These are phyloP conservation scores for Latrodectus geometricus DNA, from an alignment of 1,140 invertebrate species.

Conservation along the genomic window DNA sequence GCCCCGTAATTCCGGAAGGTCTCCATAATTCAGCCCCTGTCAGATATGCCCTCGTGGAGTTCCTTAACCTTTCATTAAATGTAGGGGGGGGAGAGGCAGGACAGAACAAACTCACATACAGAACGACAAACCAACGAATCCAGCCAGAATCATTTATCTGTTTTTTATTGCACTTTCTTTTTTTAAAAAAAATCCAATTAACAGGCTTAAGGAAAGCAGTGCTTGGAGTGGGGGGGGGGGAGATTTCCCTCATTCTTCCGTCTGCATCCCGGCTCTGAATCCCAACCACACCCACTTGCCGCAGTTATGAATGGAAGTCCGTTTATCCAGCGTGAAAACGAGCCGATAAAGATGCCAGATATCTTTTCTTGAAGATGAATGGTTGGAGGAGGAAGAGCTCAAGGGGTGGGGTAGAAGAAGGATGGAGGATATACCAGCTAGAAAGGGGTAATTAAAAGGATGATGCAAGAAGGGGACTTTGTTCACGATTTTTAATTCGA, in stretches of 20 bases:
- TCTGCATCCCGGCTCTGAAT: neutral
- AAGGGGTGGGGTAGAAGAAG: neutral
- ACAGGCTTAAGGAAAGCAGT: neutral
- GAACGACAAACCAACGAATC: slow-evolving; percentile 24
- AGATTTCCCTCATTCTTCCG: neutral
- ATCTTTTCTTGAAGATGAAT: slow-evolving; percentile 25
- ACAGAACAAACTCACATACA: slow-evolving; percentile 6
- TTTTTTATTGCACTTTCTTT: neutral
- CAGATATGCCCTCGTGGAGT: neutral
- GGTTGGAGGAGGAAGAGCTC: neutral
- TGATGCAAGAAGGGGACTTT: neutral
- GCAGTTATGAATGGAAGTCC: slow-evolving; percentile 43
- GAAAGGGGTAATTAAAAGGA: slow-evolving; percentile 54
- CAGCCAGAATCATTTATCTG: neutral
- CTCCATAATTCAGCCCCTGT: neutral
- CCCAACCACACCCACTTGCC: slow-evolving; percentile 33
- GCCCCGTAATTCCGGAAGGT: neutral
- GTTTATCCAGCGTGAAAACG: slow-evolving; percentile 46
- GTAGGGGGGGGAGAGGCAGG: neutral
- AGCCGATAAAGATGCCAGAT: slow-evolving; percentile 56
- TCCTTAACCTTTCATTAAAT: slow-evolving; percentile 39
- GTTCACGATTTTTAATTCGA: too few relatives aligned
- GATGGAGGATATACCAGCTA: slow-evolving; percentile 14
- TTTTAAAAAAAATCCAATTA: slow-evolving; percentile 34
- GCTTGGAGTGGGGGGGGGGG: neutral